Conservation (phyloP, 2,113 vertebrate genomes). For the Candoia aspera region DNA sequence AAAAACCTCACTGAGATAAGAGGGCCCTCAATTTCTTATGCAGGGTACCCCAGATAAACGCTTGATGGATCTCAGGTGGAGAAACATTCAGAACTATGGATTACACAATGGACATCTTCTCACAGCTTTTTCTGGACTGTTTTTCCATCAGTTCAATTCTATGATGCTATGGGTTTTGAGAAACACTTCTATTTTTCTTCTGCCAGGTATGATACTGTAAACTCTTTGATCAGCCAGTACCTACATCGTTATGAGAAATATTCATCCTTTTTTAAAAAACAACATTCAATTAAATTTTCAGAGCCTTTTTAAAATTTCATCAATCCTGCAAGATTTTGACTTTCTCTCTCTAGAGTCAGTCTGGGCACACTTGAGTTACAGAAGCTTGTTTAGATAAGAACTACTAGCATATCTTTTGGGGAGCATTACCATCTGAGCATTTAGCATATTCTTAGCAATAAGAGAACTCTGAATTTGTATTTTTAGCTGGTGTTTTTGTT, state of each 20-base stretch:
- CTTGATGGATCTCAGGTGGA: background rate
- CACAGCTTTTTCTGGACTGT: background rate
- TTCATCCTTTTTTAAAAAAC: background rate
- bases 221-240: background rate
- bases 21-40: background rate
- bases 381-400: background rate
- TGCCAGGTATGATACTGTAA: background rate
- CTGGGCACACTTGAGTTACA: background rate
- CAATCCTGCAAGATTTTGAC: background rate
- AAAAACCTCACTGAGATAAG: background rate
- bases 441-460: background rate
- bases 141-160: background rate
- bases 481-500: background rate
- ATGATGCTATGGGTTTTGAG: background rate
- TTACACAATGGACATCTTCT: background rate
- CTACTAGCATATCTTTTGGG: background rate
- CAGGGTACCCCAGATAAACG: background rate
- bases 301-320: background rate
- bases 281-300: background rate
- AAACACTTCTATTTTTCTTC: background rate
- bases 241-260: background rate
- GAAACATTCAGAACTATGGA: background rate
- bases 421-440: background rate
- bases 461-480: background rate
- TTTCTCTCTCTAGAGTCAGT: background rate